phyloP scores from a whole-genome alignment of 1,140 invertebrate genomes.

The Paraescarpia echinospica region DNA sequence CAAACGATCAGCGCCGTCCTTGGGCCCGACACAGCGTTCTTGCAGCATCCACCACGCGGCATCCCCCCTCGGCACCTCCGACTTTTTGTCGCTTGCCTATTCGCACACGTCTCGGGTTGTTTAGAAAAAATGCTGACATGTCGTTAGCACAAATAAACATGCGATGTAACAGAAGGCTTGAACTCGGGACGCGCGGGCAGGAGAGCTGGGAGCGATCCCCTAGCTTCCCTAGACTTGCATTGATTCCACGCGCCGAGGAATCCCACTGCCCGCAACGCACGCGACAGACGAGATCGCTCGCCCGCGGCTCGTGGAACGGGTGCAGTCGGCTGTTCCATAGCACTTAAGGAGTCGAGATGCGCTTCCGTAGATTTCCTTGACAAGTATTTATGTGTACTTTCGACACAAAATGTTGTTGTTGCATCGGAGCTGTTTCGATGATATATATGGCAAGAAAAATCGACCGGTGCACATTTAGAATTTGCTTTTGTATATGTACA shows the following conservation, averaged over 20 bases:
- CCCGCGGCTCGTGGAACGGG: no score
- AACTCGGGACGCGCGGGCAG: background rate
- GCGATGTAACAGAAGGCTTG: background rate
- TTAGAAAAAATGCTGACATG: background rate
- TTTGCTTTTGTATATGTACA: background rate
- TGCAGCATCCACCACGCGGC: no score
- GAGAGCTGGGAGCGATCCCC: background rate
- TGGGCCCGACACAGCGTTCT: background rate
- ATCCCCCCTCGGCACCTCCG: background rate
- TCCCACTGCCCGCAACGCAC: background rate
- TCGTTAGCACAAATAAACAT: constrained; percentile 1
- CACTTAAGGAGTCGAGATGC: background rate
- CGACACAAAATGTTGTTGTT: background rate
- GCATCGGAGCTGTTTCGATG: background rate
- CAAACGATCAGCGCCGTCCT: background rate
- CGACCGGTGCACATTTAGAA: background rate
- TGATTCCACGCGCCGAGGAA: background rate
- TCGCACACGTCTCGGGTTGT: background rate
- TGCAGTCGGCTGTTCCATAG: background rate
- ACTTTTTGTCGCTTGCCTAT: background rate
- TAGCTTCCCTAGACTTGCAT: background rate
- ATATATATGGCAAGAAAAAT: background rate
- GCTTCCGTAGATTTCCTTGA: background rate
- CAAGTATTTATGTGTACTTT: background rate
- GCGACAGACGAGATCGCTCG: background rate